Evolutionary conservation across 2,888 invertebrate species (phyloP).

Genomic region (Didymodactylos carnosus): DNA sequence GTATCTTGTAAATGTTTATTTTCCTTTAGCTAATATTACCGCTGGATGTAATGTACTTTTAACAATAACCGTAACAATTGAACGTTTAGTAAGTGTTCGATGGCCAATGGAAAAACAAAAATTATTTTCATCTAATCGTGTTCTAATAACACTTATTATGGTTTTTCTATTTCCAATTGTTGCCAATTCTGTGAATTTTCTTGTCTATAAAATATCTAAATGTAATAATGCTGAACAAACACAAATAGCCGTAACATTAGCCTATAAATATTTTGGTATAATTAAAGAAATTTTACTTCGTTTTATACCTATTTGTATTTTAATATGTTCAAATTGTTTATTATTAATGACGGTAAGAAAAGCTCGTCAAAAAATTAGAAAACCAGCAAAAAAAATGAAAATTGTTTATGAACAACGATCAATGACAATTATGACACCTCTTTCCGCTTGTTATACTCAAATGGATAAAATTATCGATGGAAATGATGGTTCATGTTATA

Average conservation of each 20-base stretch:
- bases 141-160: conserved; percentile 1
- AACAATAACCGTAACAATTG: conserved; percentile 9
- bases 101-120: conserved; percentile 10
- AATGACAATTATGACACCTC: background rate
- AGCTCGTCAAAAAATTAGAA: conserved; percentile 4
- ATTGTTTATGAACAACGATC: background rate
- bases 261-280: conserved; percentile 3
- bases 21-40: conserved; percentile 12
- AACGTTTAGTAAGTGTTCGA: conserved; percentile 8
- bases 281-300: conserved; percentile 7
- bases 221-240: conserved; percentile 3
- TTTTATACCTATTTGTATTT: conserved; percentile 7
- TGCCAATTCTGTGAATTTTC: conserved; percentile 9
- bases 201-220: conserved; percentile 6
- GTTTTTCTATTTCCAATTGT: conserved; percentile 4
- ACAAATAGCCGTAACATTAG: background rate
- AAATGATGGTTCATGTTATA: background rate
- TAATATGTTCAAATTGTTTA: conserved; percentile 3
- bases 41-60: conserved; percentile 4
- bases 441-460: no score
- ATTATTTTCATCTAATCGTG: conserved; percentile 2
- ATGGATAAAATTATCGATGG: no score
- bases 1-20: conserved; percentile 9
- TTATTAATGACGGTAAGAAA: conserved; percentile 4
- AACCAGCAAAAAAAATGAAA: background rate